These are phyloP conservation scores for Bombycilla garrulus DNA, from an alignment of 2,113 vertebrate genomes.

Conservation along the genomic window DNA sequence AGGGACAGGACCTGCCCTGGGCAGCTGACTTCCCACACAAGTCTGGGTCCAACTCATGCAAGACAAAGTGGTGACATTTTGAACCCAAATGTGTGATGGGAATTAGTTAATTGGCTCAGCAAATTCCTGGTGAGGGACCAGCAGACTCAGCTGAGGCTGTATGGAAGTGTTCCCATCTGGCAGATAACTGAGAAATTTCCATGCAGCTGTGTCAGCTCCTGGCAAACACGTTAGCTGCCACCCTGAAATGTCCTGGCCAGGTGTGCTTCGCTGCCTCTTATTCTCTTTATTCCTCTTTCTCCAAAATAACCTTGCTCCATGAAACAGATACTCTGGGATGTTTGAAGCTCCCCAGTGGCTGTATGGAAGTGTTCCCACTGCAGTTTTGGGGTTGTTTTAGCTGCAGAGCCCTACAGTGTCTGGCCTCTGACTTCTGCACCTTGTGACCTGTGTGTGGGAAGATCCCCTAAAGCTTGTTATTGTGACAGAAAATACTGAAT, in stretches of 20 bases:
- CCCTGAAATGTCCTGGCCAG: neutral
- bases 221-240: neutral
- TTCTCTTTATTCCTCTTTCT: neutral
- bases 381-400: neutral
- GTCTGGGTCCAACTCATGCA: neutral
- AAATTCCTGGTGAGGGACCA: neutral
- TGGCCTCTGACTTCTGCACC: neutral
- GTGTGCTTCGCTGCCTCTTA: fast-evolving
- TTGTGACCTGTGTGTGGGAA: neutral
- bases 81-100: neutral
- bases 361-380: neutral
- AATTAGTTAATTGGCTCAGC: neutral
- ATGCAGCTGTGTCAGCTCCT: neutral
- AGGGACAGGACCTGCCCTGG: fast-evolving
- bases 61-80: neutral
- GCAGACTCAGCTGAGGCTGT: fast-evolving
- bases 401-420: neutral
- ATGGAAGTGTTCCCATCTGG: no score
- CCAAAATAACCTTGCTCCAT: neutral
- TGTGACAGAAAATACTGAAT: neutral
- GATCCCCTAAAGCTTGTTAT: neutral
- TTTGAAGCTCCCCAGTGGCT: neutral
- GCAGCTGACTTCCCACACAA: neutral
- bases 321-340: neutral
- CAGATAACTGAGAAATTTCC: neutral